Percentiles rank a stretch among this genome's conserved stretches.
Evolutionary conservation across 2,797 vertebrate species (phyloP).

Genomic region (Typhlichthys eigenmanni): DNA sequence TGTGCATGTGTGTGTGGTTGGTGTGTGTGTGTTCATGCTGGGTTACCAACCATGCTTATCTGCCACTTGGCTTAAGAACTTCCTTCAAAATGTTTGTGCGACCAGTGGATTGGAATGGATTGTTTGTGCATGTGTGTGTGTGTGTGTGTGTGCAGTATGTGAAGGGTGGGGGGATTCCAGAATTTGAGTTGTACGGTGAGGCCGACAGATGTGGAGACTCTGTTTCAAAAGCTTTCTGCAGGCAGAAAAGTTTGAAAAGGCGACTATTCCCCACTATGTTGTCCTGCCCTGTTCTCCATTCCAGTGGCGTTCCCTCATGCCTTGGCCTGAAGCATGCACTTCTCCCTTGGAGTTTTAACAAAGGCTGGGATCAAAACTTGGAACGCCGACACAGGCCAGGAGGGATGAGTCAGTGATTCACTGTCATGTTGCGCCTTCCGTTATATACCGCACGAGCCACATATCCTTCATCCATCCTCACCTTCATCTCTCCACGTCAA

Average conservation of each 20-base stretch:
- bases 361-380: conserved; percentile 52
- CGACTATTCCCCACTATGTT: conserved; percentile 56
- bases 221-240: conserved; percentile 67
- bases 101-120: conserved; percentile 33
- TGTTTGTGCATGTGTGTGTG: conserved; percentile 21
- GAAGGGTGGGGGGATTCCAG: conserved; percentile 70
- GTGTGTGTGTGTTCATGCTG: conserved; percentile 32
- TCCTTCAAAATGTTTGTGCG: conserved; percentile 52
- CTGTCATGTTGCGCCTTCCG: conserved; percentile 38
- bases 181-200: conserved; percentile 50
- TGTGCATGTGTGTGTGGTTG: conserved; percentile 3
- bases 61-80: conserved; percentile 55
- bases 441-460: neutral
- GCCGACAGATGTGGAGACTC: conserved; percentile 71
- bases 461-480: conserved; percentile 10
- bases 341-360: conserved; percentile 51
- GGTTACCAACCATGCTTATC: conserved; percentile 50
- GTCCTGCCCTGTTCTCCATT: conserved; percentile 59
- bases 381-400: conserved; percentile 39
- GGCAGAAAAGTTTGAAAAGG: conserved; percentile 61
- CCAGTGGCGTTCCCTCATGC: conserved; percentile 62
- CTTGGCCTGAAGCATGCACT: conserved; percentile 51
- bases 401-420: conserved; percentile 48
- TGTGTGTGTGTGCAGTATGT: conserved; percentile 1
- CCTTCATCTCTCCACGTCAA: conserved; percentile 7